These are phyloP conservation scores for Hypercompe scribonia DNA, from an alignment of 2,888 invertebrate species.

Conservation along the genomic window DNA sequence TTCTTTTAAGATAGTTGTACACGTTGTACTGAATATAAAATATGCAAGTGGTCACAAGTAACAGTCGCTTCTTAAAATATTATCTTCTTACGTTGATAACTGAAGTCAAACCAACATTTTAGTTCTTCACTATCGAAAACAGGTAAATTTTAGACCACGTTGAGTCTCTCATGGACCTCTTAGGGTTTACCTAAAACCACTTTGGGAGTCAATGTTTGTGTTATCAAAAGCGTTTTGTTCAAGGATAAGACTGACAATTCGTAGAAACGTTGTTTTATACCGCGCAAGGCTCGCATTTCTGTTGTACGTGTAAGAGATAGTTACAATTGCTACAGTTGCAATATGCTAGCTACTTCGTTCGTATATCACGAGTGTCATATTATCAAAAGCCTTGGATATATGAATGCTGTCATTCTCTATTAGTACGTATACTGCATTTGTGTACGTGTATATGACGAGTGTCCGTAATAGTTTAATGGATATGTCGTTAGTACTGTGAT, in stretches of 20 bases:
- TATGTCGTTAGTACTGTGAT: neutral
- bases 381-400: neutral
- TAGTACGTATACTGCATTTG: neutral
- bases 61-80: too few relatives aligned
- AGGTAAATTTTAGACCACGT: too few relatives aligned
- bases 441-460: neutral
- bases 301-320: neutral
- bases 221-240: neutral
- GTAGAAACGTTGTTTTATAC: neutral
- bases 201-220: too few relatives aligned
- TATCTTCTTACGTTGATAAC: too few relatives aligned
- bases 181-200: too few relatives aligned
- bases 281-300: neutral
- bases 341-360: neutral
- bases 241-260: neutral
- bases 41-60: too few relatives aligned
- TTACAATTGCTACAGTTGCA: neutral
- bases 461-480: neutral
- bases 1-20: too few relatives aligned
- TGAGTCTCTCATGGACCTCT: too few relatives aligned
- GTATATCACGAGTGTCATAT: neutral
- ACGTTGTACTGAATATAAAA: too few relatives aligned
- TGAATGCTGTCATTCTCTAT: neutral
- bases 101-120: too few relatives aligned
- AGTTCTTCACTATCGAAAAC: too few relatives aligned